A percentile compares a stretch with the other conserved stretches of the same genome.
Evolutionary conservation across 1,140 invertebrate genomes (phyloP).

Genomic region (Achroia grisella): DNA sequence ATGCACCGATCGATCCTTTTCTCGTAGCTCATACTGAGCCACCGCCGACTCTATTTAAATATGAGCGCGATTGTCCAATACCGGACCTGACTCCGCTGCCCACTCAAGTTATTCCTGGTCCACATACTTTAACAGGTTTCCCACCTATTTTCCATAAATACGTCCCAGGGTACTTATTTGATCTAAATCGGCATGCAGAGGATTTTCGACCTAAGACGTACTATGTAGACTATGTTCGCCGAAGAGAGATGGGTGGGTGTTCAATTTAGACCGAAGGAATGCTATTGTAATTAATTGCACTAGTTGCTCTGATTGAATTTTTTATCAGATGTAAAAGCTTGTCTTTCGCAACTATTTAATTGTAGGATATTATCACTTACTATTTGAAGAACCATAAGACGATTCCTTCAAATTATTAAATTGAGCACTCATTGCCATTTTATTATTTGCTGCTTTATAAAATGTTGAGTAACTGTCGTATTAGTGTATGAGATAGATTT

Average conservation of each 20-base stretch:
- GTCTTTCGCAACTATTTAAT: constrained; percentile 15
- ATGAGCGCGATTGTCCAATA: constrained; percentile 57
- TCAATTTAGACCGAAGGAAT: constrained; percentile 63
- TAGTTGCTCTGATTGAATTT: constrained; percentile 1
- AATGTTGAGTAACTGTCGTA: not conserved
- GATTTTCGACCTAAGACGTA: constrained; percentile 66
- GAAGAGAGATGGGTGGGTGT: constrained; percentile 69
- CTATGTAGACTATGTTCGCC: constrained; percentile 67
- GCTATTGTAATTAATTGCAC: constrained; percentile 25
- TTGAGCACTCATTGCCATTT: constrained; percentile 59
- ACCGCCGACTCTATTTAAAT: constrained; percentile 53
- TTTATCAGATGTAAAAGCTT: constrained; percentile 7
- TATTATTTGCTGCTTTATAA: constrained; percentile 43
- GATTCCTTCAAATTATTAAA: constrained; percentile 55
- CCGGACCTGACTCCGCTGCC: constrained; percentile 45
- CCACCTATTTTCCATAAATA: constrained; percentile 64
- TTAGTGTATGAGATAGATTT: no score
- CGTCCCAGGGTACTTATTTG: constrained; percentile 61
- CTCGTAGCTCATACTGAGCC: constrained; percentile 37
- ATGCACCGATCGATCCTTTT: constrained; percentile 54
- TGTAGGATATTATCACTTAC: constrained; percentile 15
- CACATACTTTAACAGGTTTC: constrained; percentile 53
- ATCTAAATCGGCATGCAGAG: constrained; percentile 55
- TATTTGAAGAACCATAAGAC: constrained; percentile 25
- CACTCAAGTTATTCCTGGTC: constrained; percentile 44